Evolutionary conservation across 2,888 invertebrate genomes (phyloP).

Genomic region (Sipha maydis): DNA sequence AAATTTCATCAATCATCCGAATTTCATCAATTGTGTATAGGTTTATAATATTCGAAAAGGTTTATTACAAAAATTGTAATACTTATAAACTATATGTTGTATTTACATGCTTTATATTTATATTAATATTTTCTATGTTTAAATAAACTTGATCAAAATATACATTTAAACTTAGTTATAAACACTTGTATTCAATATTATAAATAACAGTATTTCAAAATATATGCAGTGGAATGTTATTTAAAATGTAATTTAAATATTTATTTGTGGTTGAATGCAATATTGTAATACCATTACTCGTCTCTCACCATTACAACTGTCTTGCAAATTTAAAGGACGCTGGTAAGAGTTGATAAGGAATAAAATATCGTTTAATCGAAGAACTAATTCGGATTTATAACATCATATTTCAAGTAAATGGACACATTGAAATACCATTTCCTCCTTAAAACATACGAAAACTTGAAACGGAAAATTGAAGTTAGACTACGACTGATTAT

Average conservation of each 20-base stretch:
- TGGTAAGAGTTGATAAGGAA: conserved; percentile 49
- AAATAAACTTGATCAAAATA: too few relatives aligned
- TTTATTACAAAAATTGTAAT: too few relatives aligned
- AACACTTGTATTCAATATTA: too few relatives aligned
- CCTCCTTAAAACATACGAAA: background rate
- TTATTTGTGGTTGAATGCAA: conserved; percentile 5
- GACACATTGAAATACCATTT: conserved; percentile 50
- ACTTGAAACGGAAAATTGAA: conserved; percentile 9
- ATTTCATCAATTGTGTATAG: too few relatives aligned
- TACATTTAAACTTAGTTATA: too few relatives aligned
- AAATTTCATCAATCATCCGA: too few relatives aligned
- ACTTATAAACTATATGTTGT: too few relatives aligned
- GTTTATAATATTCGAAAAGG: too few relatives aligned
- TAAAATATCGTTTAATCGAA: conserved; percentile 46
- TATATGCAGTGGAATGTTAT: conserved; percentile 7
- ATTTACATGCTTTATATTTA: too few relatives aligned
- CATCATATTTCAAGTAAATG: conserved; percentile 50
- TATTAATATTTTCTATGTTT: too few relatives aligned
- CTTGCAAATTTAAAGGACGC: background rate
- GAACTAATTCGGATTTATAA: conserved; percentile 60
- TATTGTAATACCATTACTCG: background rate
- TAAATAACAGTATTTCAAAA: too few relatives aligned
- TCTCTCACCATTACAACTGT: background rate
- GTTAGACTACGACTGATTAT: conserved; percentile 38
- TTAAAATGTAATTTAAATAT: conserved; percentile 47